Percentiles rank a stretch among this genome's conserved stretches.
phyloP scores from a whole-genome alignment of 2,797 vertebrate species.

The Cephalopachus bancanus region DNA sequence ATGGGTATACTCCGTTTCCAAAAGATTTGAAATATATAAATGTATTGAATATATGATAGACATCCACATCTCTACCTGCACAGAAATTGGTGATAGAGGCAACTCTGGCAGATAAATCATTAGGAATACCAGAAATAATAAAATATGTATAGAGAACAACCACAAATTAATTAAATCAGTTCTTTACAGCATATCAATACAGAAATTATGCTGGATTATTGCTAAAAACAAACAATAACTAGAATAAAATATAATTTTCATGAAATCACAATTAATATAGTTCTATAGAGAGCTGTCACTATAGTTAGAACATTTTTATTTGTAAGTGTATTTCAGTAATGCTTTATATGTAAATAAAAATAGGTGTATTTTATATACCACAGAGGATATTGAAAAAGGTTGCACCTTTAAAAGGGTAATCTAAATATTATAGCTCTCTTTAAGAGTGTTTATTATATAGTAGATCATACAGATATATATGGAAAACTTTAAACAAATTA shows the following conservation, averaged over 20 bases:
- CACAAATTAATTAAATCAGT: background rate
- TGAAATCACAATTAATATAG: background rate
- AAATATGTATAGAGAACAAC: background rate
- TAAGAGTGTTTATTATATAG: background rate
- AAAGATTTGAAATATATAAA: constrained; percentile 9
- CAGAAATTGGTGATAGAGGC: background rate
- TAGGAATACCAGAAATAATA: background rate
- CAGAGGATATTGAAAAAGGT: background rate
- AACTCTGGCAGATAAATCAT: background rate
- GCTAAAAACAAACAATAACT: background rate
- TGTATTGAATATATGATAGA: background rate
- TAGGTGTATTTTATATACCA: background rate
- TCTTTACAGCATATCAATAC: background rate
- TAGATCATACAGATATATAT: background rate
- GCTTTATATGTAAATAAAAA: background rate
- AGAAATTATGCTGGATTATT: background rate
- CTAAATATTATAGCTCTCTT: background rate
- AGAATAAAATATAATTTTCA: background rate
- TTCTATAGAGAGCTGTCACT: background rate
- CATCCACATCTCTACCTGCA: background rate
- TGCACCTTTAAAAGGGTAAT: background rate
- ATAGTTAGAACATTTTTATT: background rate
- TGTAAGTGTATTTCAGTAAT: background rate
- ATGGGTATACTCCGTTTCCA: background rate
- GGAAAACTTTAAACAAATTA: background rate